phyloP scores from a whole-genome alignment of 2,888 invertebrate genomes.

The Antitype chi region DNA sequence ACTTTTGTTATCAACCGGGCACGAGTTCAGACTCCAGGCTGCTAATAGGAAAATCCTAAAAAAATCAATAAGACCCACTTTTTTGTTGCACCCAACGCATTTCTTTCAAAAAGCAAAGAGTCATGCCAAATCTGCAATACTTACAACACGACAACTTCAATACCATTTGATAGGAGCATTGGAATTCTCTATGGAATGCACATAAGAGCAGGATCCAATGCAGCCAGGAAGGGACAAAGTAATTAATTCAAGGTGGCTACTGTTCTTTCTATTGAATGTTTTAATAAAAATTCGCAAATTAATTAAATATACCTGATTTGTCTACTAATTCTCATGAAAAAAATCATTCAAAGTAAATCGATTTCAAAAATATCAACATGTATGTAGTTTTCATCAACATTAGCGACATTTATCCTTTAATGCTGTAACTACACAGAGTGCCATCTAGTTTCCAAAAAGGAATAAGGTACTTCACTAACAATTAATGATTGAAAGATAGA shows the following conservation, averaged over 20 bases:
- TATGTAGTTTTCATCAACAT: too few species aligned
- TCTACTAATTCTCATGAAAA: too few species aligned
- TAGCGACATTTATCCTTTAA: slow-evolving; percentile 40
- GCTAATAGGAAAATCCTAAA: neutral
- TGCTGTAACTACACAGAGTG: slow-evolving; percentile 5
- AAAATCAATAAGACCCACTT: neutral
- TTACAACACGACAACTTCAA: neutral
- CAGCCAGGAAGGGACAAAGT: neutral
- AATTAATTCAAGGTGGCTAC: too few species aligned
- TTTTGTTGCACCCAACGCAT: neutral
- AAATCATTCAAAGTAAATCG: neutral
- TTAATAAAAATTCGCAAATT: neutral
- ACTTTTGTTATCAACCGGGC: neutral
- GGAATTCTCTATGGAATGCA: neutral
- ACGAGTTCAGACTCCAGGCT: neutral
- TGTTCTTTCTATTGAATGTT: neutral
- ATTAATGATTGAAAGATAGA: slow-evolving; percentile 20
- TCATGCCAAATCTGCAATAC: neutral
- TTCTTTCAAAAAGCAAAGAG: neutral
- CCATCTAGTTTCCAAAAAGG: slow-evolving; percentile 23
- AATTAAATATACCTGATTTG: neutral
- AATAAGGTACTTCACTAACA: neutral
- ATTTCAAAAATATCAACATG: neutral
- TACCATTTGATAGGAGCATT: neutral
- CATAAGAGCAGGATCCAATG: neutral